Conservation (phyloP, 2,797 vertebrate genomes). For the Rhodeus uyekii region DNA sequence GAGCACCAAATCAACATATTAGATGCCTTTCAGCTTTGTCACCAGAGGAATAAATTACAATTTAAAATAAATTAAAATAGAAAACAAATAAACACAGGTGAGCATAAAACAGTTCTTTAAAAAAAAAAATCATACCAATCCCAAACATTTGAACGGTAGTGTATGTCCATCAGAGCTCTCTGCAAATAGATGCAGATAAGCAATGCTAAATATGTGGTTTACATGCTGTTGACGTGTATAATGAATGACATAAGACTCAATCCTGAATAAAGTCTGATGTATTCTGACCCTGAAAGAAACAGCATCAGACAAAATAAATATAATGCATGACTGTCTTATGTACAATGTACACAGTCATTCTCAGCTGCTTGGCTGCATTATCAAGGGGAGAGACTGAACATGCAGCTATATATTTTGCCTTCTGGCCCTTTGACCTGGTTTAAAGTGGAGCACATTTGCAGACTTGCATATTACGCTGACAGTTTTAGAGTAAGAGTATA, state of each 20-base stretch:
- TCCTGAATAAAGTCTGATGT: neutral
- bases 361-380: slow-evolving; percentile 14
- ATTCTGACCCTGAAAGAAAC: neutral
- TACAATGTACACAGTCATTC: neutral
- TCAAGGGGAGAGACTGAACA: neutral
- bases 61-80: no score
- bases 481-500: slow-evolving; percentile 19
- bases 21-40: no score
- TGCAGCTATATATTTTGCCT: slow-evolving; percentile 15
- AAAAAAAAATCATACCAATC: neutral
- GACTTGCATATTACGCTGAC: slow-evolving; percentile 5
- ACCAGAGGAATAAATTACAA: no score
- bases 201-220: neutral
- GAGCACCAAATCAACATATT: no score
- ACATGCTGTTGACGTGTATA: neutral
- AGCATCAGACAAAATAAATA: neutral
- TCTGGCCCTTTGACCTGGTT: slow-evolving; percentile 32
- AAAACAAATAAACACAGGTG: no score
- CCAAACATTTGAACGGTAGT: neutral
- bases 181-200: neutral
- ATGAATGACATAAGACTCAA: neutral
- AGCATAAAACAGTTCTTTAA: no score
- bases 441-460: slow-evolving; percentile 16
- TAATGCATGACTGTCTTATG: neutral
- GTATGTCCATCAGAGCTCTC: neutral